Percentiles rank a stretch among this genome's conserved stretches.
Evolutionary conservation across 2,113 vertebrate species (phyloP).

Genomic region (Glaucomys volans): DNA sequence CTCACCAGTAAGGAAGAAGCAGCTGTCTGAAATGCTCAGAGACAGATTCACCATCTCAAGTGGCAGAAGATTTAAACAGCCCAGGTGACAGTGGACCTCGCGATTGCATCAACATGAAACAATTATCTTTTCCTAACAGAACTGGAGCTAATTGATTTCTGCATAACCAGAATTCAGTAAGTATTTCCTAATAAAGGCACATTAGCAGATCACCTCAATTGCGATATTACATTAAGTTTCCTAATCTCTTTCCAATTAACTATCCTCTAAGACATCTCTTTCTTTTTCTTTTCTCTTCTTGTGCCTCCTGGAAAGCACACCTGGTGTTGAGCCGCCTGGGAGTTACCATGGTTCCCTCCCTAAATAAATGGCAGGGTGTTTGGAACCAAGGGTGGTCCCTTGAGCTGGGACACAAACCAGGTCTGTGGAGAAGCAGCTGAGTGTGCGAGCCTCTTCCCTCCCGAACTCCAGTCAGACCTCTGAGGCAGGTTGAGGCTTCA

Average conservation of each 20-base stretch:
- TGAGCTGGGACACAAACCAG: not conserved
- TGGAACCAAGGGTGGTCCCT: not conserved
- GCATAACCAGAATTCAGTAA: not conserved
- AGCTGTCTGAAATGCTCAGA: not conserved
- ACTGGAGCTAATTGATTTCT: constrained; percentile 10
- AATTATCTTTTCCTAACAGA: constrained; percentile 40
- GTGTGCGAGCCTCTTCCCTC: not conserved
- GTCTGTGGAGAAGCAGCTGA: not conserved
- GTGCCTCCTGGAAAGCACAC: not conserved
- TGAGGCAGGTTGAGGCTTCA: not conserved
- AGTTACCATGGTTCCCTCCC: not conserved
- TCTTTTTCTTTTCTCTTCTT: not conserved
- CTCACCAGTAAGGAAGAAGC: not conserved
- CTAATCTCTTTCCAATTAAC: constrained; percentile 22
- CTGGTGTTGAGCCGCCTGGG: not conserved
- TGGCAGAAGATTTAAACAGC: not conserved
- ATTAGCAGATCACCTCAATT: constrained; percentile 23
- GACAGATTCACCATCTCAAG: not conserved
- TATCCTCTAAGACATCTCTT: not conserved
- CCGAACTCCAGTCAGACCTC: constrained; percentile 21
- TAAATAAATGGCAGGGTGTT: not conserved
- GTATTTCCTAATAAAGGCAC: constrained; percentile 39
- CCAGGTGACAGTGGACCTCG: not conserved
- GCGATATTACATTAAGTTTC: not conserved
- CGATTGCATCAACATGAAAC: not conserved